Evolutionary conservation across 2,888 invertebrate genomes (phyloP), one percentile per base, ranked within the genome.

Genomic region (Pollenia angustigena): DNA sequence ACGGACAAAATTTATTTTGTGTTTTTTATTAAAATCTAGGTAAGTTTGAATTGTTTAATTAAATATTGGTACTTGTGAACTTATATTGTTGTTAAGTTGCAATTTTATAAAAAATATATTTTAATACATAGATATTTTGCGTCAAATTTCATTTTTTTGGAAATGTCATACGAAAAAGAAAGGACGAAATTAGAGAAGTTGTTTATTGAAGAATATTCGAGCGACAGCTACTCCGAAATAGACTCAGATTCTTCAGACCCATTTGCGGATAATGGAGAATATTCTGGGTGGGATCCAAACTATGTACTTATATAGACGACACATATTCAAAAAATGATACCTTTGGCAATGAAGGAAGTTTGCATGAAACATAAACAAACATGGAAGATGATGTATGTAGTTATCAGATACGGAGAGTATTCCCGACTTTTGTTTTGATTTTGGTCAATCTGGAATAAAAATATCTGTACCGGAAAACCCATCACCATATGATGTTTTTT

Each of bases 391-490:
- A 69, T 44, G 46, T 69, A 16, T 12, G 9, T 69, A 54, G 42
- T 18, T 18, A 18, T 69, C 54, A 54, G 71, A 71, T 71, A 44
- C 54, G 1, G 71, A 56, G 14, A 71, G 71, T 71, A 71, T 71
- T 42, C 44, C 71, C 56, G 48, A 68, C 23, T 48, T 68, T 68
- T 50, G 14, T 32, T 68, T 68, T 50, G 66, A 68, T 50, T 23
- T 2, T 3, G 12, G 66, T 32, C 66, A 68, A 48, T 48, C 48
- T 23, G 66, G 66, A 48, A 66, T 66, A 66, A 18, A 66, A 23
- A 18, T 66, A 14, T 48, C 18, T 23, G 0, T 66, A 48, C 66
- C 66, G 12, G 23, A 66, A 66, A 66, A 18, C 14, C 66, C 66
- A 66, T 48, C 66, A 66, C 66, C 66, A 18, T 23, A 48, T 23